phyloP scores from a whole-genome alignment of 2,888 invertebrate species.

The Aethes cnicana region DNA sequence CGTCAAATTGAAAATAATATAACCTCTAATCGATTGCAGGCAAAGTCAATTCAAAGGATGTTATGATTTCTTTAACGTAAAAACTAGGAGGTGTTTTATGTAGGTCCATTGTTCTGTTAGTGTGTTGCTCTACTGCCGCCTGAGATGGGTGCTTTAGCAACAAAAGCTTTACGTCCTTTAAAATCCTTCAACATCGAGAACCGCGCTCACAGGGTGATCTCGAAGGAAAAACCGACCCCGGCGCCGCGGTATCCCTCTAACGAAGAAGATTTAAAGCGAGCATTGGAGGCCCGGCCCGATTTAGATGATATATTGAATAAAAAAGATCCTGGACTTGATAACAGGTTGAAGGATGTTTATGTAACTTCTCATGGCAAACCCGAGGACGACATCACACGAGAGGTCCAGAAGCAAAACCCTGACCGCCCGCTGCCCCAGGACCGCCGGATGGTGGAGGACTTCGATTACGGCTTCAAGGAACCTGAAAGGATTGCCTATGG shows the following conservation, averaged over 20 bases:
- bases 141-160: conserved; percentile 86
- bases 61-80: conserved; percentile 1
- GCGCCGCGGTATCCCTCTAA: conserved; percentile 87
- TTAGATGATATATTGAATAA: conserved; percentile 83
- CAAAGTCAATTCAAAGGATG: conserved; percentile 16
- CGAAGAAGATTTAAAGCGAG: conserved; percentile 83
- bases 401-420: conserved; percentile 55
- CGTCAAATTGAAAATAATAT: conserved; percentile 35
- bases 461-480: conserved; percentile 87
- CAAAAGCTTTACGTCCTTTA: conserved; percentile 81
- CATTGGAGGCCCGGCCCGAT: conserved; percentile 84
- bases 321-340: conserved; percentile 84
- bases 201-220: conserved; percentile 87
- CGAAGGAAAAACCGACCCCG: conserved; percentile 84
- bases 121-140: conserved; percentile 56
- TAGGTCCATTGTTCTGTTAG: conserved; percentile 33
- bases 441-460: conserved; percentile 73
- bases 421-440: conserved; percentile 83
- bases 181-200: conserved; percentile 89
- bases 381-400: conserved; percentile 74
- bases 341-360: conserved; percentile 87
- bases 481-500: conserved; percentile 84
- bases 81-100: conserved; percentile 39
- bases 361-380: conserved; percentile 85
- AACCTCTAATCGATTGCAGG: conserved; percentile 41